A percentile compares a stretch with the other conserved stretches of the same genome.
phyloP scores from a whole-genome alignment of 2,797 vertebrate genomes.

The Pseudocheirus occidentalis region DNA sequence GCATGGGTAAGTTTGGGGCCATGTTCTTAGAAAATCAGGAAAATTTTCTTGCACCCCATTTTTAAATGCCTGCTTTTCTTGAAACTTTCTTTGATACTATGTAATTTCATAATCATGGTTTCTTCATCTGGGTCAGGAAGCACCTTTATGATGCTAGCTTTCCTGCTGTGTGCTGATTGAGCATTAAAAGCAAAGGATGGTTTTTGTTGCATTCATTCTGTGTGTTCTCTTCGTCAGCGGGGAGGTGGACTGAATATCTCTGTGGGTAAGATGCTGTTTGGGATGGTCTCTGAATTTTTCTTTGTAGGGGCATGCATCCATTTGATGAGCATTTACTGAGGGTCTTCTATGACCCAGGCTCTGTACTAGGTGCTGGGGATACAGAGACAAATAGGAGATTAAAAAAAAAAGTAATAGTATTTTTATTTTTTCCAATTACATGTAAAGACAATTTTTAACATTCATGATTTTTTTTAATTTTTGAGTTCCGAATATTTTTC shows the following conservation, averaged over 20 bases:
- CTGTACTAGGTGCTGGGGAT: neutral
- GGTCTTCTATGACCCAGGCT: neutral
- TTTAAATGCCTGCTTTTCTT: neutral
- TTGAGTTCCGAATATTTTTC: neutral
- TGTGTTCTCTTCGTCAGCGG: neutral
- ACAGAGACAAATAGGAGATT: neutral
- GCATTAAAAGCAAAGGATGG: neutral
- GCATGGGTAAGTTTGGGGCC: neutral
- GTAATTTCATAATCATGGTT: neutral
- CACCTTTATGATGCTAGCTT: neutral
- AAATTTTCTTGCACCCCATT: neutral
- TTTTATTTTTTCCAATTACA: neutral
- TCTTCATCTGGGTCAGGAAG: neutral
- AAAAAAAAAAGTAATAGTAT: neutral
- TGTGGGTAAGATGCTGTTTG: neutral
- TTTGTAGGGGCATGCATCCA: neutral
- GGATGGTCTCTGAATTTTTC: neutral
- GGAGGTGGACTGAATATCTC: neutral
- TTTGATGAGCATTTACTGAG: neutral
- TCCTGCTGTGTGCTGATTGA: neutral
- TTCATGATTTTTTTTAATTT: neutral
- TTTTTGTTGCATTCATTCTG: neutral
- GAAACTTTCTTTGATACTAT: neutral
- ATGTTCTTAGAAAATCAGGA: conserved; percentile 16
- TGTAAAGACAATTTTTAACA: neutral